Evolutionary conservation across 2,113 vertebrate species (phyloP), one percentile per base, ranked within the genome.

Genomic region (Hippocampus barbouri): DNA sequence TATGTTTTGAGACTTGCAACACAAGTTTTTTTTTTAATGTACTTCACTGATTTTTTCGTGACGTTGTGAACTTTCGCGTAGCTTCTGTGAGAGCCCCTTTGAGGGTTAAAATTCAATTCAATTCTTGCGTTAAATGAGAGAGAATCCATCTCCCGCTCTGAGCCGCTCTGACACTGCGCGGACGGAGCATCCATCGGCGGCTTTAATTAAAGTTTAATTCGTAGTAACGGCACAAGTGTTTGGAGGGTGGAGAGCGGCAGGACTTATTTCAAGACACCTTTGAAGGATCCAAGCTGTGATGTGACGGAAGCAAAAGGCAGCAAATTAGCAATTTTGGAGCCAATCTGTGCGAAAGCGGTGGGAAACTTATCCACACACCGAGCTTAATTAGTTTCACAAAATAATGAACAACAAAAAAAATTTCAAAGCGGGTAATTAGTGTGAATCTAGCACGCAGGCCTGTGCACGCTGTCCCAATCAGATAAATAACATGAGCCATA

Each of bases 301-400:
- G 27, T 9, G 15, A 30, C 16, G 16, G n/a, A 5, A 11, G 59
- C 5, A 63, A 63, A 60, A 34, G 8, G 2, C 59, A 20, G 34
- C 62, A 23, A 23, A 43, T 8, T 7, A 62, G 60, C 6, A 18
- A 40, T 38, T 40, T 38, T n/a, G 38, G 20, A 63, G 38, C 18
- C 61, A 21, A 21, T 64, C 59, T 8, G 15, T 18, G 59, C 16
- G 16, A 61, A 61, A 14, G 62, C 38, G 12, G 3, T n/a, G 62
- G 40, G 38, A 43, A 64, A 64, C 20, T 4, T 14, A 21, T 27
- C 38, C 38, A 8, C 59, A 34, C 59, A 23, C 20, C 10, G 20
- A 64, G 62, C 38, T 14, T 43, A 64, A 64, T 64, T 64, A 64
- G 62, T 41, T 64, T 64, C 62, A 20, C 27, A 60, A 41, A 63